A percentile compares a stretch with the other conserved stretches of the same genome.
These are phyloP conservation scores for Borostomias antarcticus DNA, from an alignment of 2,797 vertebrate species.

Conservation along the genomic window DNA sequence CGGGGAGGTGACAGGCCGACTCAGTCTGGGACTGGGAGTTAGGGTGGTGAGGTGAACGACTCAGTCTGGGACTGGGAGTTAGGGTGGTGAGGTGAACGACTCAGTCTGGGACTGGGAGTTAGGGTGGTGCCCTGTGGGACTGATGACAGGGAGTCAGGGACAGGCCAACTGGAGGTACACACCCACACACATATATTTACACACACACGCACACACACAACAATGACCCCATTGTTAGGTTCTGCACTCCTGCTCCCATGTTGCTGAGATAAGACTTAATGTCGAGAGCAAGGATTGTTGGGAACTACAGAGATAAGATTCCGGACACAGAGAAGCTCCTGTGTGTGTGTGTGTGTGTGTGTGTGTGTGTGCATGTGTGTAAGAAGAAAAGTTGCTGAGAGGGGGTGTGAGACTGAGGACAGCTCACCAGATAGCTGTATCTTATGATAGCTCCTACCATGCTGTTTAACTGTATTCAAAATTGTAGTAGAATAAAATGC, in stretches of 20 bases:
- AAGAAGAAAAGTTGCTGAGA: slow-evolving; percentile 1
- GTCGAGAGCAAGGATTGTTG: slow-evolving; percentile 26
- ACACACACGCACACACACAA: slow-evolving; percentile 23
- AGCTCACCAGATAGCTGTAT: neutral
- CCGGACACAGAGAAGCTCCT: slow-evolving; percentile 8
- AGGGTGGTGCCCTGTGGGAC: neutral
- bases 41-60: too few relatives aligned
- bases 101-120: too few relatives aligned
- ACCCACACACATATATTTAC: slow-evolving; percentile 6
- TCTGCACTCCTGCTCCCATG: slow-evolving; percentile 10
- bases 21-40: too few relatives aligned
- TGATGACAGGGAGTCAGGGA: neutral
- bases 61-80: too few relatives aligned
- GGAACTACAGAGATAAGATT: slow-evolving; percentile 31
- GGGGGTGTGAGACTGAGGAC: neutral
- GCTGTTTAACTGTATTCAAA: neutral
- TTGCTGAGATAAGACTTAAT: slow-evolving; percentile 19
- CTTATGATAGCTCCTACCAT: neutral
- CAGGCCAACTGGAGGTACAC: neutral
- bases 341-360: slow-evolving; percentile 9
- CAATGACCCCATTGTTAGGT: slow-evolving; percentile 32
- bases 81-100: too few relatives aligned
- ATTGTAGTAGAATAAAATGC: neutral
- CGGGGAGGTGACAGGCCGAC: too few relatives aligned
- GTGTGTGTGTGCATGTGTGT: neutral